These are phyloP conservation scores for Mnemiopsis leidyi DNA, from an alignment of 37 sponge, comb jelly and placozoan genomes.

Conservation along the genomic window DNA sequence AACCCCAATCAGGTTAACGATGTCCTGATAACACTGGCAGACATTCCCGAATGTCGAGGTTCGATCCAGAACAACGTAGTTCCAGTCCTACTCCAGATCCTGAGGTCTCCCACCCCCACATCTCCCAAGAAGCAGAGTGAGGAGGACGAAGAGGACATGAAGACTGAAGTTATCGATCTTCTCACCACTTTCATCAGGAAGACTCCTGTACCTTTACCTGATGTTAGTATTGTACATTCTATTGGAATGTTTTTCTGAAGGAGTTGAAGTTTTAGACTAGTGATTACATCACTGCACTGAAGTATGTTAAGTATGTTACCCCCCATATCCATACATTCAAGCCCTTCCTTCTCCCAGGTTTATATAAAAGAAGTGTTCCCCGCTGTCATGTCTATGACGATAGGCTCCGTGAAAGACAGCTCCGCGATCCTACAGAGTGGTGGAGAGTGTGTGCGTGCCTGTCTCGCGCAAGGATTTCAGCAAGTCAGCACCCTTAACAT, in stretches of 20 bases:
- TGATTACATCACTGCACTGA: too few species aligned
- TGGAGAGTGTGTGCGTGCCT: constrained; percentile 46
- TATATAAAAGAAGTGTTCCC: constrained; percentile 44
- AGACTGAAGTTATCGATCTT: not conserved
- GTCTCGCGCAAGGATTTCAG: not conserved
- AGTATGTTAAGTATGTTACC: too few species aligned
- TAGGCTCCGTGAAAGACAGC: constrained; percentile 3
- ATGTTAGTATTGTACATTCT: not conserved
- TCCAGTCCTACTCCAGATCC: constrained; percentile 27
- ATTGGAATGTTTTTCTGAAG: too few species aligned
- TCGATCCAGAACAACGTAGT: constrained; percentile 11
- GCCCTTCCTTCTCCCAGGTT: not conserved
- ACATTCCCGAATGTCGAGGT: not conserved
- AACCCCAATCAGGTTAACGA: constrained; percentile 56
- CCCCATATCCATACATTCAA: too few species aligned
- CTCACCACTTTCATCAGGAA: constrained; percentile 42
- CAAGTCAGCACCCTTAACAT: not conserved
- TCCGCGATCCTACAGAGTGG: constrained; percentile 28
- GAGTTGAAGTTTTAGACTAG: too few species aligned
- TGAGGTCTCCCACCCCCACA: not conserved
- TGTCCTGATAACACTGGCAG: constrained; percentile 41
- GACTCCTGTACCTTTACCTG: constrained; percentile 14
- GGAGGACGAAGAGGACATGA: constrained; percentile 42
- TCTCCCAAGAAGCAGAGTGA: constrained; percentile 58
- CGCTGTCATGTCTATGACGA: not conserved